phyloP scores from a whole-genome alignment of 2,888 invertebrate genomes.

The Hyalella azteca region DNA sequence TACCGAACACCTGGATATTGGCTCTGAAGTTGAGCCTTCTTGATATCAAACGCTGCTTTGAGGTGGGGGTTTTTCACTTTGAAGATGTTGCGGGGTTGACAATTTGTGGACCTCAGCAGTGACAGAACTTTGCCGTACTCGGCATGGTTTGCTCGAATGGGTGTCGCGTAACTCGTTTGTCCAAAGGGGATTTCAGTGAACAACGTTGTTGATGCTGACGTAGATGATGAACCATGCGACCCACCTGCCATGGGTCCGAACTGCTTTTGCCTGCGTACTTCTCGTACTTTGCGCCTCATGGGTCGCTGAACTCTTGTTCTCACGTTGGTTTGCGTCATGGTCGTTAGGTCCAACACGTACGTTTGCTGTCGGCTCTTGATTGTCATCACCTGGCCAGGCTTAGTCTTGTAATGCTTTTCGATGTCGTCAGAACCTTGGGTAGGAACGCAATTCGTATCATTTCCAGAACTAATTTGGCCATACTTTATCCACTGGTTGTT shows the following conservation, averaged over 20 bases:
- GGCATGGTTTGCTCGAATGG: not conserved
- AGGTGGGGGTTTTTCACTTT: not conserved
- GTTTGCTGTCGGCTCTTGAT: not conserved
- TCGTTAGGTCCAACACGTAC: not conserved
- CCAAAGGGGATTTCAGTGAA: not conserved
- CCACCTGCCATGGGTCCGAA: not conserved
- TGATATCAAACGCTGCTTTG: not conserved
- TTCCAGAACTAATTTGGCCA: conserved; percentile 1
- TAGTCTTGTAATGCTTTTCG: not conserved
- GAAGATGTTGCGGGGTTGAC: not conserved
- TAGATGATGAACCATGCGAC: not conserved
- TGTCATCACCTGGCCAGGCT: not conserved
- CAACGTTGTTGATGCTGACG: not conserved
- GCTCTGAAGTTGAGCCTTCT: not conserved
- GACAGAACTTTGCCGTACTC: not conserved
- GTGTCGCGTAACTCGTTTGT: not conserved
- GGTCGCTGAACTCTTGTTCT: not conserved
- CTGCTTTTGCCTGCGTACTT: conserved; percentile 42
- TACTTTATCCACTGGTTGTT: not conserved
- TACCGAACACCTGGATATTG: not conserved
- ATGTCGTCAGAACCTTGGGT: not conserved
- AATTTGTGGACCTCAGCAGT: not conserved
- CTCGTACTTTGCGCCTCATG: conserved; percentile 2
- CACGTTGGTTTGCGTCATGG: conserved; percentile 18
- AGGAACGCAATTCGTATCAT: not conserved